Evolutionary conservation across 2,888 invertebrate species (phyloP).

Genomic region (Panopea generosa): DNA sequence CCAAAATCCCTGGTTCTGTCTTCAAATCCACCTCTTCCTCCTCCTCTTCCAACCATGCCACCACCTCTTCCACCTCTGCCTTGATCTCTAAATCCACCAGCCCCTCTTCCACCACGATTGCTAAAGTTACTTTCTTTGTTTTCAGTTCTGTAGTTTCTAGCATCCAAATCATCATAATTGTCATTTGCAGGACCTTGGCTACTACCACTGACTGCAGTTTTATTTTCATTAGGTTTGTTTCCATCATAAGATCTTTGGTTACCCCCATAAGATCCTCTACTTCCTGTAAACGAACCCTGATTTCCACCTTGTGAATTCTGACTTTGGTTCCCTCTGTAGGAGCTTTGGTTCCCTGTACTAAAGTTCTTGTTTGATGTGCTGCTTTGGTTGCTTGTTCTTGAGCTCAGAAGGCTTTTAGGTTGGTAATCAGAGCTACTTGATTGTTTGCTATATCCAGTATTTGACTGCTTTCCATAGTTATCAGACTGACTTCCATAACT

Average conservation of each 20-base stretch:
- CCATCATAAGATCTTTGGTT: background rate
- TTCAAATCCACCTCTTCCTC: slow-evolving; percentile 7
- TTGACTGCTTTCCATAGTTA: slow-evolving; percentile 23
- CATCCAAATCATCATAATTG: background rate
- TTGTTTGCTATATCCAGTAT: background rate
- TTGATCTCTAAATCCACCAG: background rate
- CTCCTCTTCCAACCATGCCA: background rate
- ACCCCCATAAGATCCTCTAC: slow-evolving; percentile 11
- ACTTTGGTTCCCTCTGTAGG: background rate
- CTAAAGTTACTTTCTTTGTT: background rate
- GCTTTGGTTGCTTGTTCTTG: background rate
- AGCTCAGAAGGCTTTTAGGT: background rate
- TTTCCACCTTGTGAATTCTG: background rate
- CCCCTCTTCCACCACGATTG: slow-evolving; percentile 1
- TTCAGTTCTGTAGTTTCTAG: background rate
- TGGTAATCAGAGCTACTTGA: background rate
- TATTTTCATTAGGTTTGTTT: background rate
- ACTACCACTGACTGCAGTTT: background rate
- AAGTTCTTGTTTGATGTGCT: background rate
- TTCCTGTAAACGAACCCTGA: background rate
- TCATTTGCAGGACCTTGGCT: background rate
- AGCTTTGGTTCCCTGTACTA: background rate
- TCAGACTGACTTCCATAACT: slow-evolving; percentile 1
- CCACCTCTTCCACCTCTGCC: slow-evolving; percentile 4
- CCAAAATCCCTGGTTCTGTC: slow-evolving; percentile 4